Evolutionary conservation across 2,113 vertebrate species (phyloP).

Genomic region (Circaetus cinerascens): DNA sequence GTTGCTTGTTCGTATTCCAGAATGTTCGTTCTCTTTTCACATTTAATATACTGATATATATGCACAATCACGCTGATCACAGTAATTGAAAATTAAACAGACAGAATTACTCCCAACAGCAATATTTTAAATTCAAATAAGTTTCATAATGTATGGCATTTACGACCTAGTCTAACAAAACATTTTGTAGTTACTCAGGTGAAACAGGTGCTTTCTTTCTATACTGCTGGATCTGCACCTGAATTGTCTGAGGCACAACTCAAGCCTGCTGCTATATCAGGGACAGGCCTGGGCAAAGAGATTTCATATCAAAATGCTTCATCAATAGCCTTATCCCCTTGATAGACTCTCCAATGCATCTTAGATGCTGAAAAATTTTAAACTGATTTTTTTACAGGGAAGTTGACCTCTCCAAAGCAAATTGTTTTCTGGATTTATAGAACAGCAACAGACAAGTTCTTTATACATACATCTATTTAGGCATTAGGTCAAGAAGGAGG

Average conservation of each 20-base stretch:
- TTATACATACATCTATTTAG: not conserved
- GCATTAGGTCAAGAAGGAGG: not conserved
- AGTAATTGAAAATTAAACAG: slow-evolving; percentile 12
- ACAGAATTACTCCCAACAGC: not conserved
- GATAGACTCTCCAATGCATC: not conserved
- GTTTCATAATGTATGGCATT: not conserved
- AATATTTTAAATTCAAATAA: slow-evolving; percentile 24
- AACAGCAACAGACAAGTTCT: not conserved
- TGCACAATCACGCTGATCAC: not conserved
- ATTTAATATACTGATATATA: not conserved
- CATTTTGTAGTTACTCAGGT: not conserved
- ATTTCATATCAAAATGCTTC: not conserved
- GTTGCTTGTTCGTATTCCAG: not conserved
- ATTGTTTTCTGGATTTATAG: not conserved
- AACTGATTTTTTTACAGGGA: not conserved
- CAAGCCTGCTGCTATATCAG: not conserved
- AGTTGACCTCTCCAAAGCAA: not conserved
- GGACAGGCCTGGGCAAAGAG: not conserved
- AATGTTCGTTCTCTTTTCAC: not conserved
- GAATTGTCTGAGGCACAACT: not conserved
- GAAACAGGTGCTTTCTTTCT: not conserved
- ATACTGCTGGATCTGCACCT: not conserved
- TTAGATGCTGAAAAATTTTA: not conserved
- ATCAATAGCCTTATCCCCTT: not conserved
- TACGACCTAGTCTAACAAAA: not conserved